A percentile compares a stretch with the other conserved stretches of the same genome.
These are phyloP conservation scores for Lophura swinhoii DNA, from an alignment of 2,797 vertebrate genomes.

Conservation along the genomic window DNA sequence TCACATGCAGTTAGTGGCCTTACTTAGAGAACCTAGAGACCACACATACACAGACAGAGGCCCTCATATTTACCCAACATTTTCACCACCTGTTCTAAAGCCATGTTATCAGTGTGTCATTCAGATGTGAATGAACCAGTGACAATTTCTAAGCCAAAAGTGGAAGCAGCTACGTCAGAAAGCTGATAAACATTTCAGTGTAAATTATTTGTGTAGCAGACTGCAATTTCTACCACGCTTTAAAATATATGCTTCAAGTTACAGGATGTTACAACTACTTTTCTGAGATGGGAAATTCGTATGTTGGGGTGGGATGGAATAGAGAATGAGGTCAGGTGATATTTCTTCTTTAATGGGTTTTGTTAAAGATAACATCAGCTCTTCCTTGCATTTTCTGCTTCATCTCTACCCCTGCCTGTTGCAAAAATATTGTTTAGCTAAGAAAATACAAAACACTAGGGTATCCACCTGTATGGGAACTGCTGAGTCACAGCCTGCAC, in stretches of 20 bases:
- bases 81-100: constrained; percentile 78
- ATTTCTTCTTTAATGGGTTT: constrained; percentile 39
- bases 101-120: constrained; percentile 34
- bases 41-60: constrained; percentile 83
- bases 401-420: background rate
- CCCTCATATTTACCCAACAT: constrained; percentile 67
- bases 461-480: background rate
- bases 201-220: constrained; percentile 72
- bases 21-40: constrained; percentile 80
- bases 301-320: background rate
- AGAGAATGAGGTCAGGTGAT: background rate
- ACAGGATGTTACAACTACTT: constrained; percentile 69
- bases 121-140: constrained; percentile 78
- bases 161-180: constrained; percentile 73
- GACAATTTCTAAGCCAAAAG: constrained; percentile 79
- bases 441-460: background rate
- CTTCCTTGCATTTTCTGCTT: constrained; percentile 23
- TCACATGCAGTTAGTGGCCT: constrained; percentile 79
- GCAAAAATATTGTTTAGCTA: background rate
- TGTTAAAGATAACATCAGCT: constrained; percentile 35
- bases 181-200: constrained; percentile 75
- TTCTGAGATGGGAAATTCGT: background rate
- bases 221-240: constrained; percentile 71
- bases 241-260: constrained; percentile 76
- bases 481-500: no score